Base-by-base conservation (phyloP, 2,888 invertebrate genomes). In the Amblyjoppa fuscipennis region DNA sequence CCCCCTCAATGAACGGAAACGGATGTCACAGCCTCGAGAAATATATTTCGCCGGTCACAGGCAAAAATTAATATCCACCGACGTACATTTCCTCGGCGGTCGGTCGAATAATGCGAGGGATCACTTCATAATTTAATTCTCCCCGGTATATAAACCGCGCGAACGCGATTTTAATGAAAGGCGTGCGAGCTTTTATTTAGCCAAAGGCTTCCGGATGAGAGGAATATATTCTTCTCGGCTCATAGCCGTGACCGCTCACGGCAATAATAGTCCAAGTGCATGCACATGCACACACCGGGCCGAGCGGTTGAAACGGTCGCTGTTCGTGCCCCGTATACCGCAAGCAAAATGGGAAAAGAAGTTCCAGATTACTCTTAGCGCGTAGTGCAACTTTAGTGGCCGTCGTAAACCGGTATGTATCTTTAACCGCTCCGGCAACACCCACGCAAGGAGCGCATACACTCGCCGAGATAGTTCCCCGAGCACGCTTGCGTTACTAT, bases 331-430 rank as follows among this genome's bases (percentile, higher is more conserved):
- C 64, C n/a, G 49, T 16, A n/a, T 34, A 53, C 51, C 49, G 53
- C 28, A 45, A 31, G 41, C 28, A 73, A 61, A 61, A 78, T 75
- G 74, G 68, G 68, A 69, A 74, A 90, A 90, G 90, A 89, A 89
- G 86, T 87, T 86, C 87, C 87, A 92, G 92, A 92, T 93, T 92
- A 92, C 91, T 91, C 92, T 69, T 45, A 83, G 84, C 70, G 74
- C 83, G 77, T 51, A 91, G 90, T 89, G 91, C 91, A 90, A 92
- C 89, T 93, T 92, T 93, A 93, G 93, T 93, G 92, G 92, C 91
- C 78, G 90, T 93, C 93, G 92, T 94, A 93, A 93, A 93, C 92
- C 92, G 91, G 92, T 93, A 93, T 93, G 83, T 86, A 87, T 83
- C 92, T 93, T 92, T 92, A 93, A 81, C 91, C 92, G 87, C 91